Evolutionary conservation across 2,888 invertebrate genomes (phyloP), one percentile per base, ranked within the genome.

Genomic region (Diogma glabrata): DNA sequence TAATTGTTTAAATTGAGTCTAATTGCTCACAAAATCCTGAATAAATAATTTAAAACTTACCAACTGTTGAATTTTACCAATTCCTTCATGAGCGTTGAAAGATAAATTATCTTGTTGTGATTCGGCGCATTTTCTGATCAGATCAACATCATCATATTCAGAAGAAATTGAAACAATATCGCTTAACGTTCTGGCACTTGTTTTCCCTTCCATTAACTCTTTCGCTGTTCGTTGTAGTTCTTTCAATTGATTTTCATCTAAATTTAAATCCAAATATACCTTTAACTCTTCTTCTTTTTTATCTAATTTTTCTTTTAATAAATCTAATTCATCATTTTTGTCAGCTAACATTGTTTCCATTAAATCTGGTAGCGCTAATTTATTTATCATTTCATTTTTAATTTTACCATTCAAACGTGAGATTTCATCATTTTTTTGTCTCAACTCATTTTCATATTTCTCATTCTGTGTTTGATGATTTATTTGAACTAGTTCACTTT

Each of bases 81-180:
- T 14, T 43, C 43, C 43, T 7, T 43, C 43, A n/a, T n/a, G 20
- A 3, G 20, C 43, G n/a, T 20, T 43, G 5, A n/a, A 14, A n/a
- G 22, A 22, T 43, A 20, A 38, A 17, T n/a, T 22, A n/a, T n/a
- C n/a, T n/a, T n/a, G n/a, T n/a, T 50, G 51, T 4, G 51, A 51
- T 2, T 59, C 60, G 7, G 75, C 77, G 1, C 74, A 73, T 52
- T 70, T 65, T 6, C 78, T 69, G 64, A 76, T 75, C 51, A 78
- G 72, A 60, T 81, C 81, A 48, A 78, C 76, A 57, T 83, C 83
- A 54, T 83, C 83, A 53, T 77, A 79, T 57, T 85, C 85, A 0
- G 81, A 77, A 0, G 84, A 79, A 63, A 85, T 79, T 1, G 84
- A 84, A 1, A 84, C 73, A 52, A 85, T 79, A 58, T 84, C 84